Evolutionary conservation across 2,797 vertebrate species (phyloP).

Genomic region (Aulostomus chinensis): DNA sequence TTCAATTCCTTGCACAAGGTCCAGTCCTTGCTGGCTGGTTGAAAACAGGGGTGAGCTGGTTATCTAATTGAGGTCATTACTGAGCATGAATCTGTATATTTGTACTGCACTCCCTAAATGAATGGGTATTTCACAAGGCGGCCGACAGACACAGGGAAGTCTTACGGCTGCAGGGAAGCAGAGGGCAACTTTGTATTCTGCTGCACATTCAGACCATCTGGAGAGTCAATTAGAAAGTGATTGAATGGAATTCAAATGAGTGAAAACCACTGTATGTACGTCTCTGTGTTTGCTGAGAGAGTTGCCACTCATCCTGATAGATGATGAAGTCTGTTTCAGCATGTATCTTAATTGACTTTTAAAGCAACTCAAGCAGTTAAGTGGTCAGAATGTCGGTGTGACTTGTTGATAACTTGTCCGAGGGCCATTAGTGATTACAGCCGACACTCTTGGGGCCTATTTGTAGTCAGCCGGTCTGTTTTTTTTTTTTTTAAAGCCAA

Average conservation of each 20-base stretch:
- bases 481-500: constrained; percentile 6
- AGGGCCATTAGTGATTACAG: constrained; percentile 47
- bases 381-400: constrained; percentile 45
- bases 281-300: constrained; percentile 2
- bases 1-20: constrained; percentile 25
- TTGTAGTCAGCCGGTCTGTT: constrained; percentile 43
- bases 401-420: constrained; percentile 34
- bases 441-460: constrained; percentile 11
- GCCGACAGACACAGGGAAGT: constrained; percentile 16
- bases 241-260: constrained; percentile 60
- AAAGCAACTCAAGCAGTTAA: constrained; percentile 38
- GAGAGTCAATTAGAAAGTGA: constrained; percentile 62
- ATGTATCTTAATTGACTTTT: constrained; percentile 33
- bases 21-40: neutral
- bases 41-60: constrained; percentile 32
- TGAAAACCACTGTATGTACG: constrained; percentile 4
- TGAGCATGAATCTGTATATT: constrained; percentile 10
- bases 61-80: constrained; percentile 33
- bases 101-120: constrained; percentile 11
- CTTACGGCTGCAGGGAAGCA: neutral
- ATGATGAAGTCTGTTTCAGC: neutral
- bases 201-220: constrained; percentile 47
- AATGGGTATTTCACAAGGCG: constrained; percentile 30
- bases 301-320: constrained; percentile 2
- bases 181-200: constrained; percentile 34